phyloP scores from a whole-genome alignment of 1,140 invertebrate species.

The Schlechtendalia chinensis region DNA sequence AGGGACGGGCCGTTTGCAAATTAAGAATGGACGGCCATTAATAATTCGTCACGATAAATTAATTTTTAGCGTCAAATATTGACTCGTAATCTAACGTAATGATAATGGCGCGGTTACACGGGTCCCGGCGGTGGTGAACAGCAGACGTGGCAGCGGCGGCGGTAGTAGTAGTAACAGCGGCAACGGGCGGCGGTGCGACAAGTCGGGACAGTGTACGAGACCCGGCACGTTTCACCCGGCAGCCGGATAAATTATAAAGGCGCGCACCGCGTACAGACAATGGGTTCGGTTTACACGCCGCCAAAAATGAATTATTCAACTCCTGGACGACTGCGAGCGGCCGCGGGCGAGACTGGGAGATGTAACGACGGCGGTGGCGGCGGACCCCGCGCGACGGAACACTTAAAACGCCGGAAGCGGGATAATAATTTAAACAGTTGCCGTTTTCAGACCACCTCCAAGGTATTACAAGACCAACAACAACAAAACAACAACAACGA shows the following conservation, averaged over 20 bases:
- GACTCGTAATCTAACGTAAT: slow-evolving; percentile 28
- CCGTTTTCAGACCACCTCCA: slow-evolving; percentile 29
- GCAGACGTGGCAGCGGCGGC: no score
- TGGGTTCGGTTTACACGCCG: slow-evolving; percentile 42
- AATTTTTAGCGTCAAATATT: slow-evolving; percentile 47
- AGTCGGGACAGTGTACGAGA: no score
- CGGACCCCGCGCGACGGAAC: background rate
- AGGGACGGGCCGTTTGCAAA: slow-evolving; percentile 9
- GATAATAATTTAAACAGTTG: slow-evolving; percentile 49
- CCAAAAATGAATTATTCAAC: slow-evolving; percentile 48
- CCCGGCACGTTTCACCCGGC: no score
- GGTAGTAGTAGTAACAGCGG: no score
- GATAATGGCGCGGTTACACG: slow-evolving; percentile 26
- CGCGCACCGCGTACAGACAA: slow-evolving; percentile 28
- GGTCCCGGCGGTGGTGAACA: background rate
- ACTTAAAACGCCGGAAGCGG: slow-evolving; percentile 50
- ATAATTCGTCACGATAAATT: slow-evolving; percentile 43
- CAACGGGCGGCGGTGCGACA: no score
- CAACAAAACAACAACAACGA: slow-evolving; percentile 18
- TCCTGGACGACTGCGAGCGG: slow-evolving; percentile 6
- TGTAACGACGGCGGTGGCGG: background rate
- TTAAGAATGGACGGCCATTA: slow-evolving; percentile 36
- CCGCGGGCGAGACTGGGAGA: no score
- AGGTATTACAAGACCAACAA: slow-evolving; percentile 41
- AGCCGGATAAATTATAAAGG: no score